phyloP scores from a whole-genome alignment of 1,140 invertebrate species.

The Anoplolepis gracilipes region DNA sequence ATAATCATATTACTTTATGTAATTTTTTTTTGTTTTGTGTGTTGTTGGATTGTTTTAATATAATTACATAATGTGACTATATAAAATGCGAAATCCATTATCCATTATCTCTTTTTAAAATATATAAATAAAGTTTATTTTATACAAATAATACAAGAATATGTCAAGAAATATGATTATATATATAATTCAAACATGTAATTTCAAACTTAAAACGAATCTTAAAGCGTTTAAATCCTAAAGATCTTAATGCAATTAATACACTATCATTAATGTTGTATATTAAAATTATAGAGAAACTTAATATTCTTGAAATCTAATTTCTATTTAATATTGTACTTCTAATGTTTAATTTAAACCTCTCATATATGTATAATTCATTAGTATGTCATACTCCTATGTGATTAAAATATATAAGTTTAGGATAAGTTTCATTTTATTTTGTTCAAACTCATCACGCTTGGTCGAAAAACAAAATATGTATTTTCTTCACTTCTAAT shows the following conservation, averaged over 20 bases:
- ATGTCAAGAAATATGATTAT: not conserved
- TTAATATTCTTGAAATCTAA: not conserved
- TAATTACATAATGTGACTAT: not conserved
- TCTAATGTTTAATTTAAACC: not conserved
- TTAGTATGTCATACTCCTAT: not conserved
- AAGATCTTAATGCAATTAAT: not conserved
- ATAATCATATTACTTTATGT: not conserved
- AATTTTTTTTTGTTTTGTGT: not conserved
- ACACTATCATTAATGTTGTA: conserved; percentile 4
- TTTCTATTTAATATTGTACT: not conserved
- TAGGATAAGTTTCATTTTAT: not conserved
- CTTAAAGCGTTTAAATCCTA: not conserved
- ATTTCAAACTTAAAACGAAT: not conserved
- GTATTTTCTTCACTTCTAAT: conserved; percentile 31
- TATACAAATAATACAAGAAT: not conserved
- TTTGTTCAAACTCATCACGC: not conserved
- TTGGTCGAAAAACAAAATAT: not conserved
- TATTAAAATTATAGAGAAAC: not conserved
- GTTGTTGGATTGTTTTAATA: not conserved
- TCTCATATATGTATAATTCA: not conserved
- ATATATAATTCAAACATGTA: not conserved
- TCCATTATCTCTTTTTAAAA: not conserved
- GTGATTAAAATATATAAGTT: not conserved
- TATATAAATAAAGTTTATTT: not conserved
- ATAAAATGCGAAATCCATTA: not conserved